Base-by-base conservation (phyloP, 1,140 invertebrate species). In the Drosophila malerkotliana region DNA sequence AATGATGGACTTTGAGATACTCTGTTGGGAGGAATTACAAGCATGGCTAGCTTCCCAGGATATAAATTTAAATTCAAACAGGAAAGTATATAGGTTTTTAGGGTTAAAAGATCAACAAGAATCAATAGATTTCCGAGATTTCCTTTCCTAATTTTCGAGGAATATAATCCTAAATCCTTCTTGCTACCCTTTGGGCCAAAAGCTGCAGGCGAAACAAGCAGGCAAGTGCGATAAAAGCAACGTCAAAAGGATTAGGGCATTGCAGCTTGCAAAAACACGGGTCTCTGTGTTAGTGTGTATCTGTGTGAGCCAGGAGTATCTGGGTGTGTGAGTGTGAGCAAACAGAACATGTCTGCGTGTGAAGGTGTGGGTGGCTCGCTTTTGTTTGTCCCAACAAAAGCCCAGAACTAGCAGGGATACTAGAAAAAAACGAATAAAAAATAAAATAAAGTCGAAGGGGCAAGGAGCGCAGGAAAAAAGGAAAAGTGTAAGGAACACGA, bases 401-500 rank as follows among this genome's bases (percentile, higher is more conserved):
- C 78, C 61, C 62, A 60, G 69, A 63, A 56, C 66, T 63, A 51
- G 76, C 72, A 66, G 45, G 49, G 18, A 63, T 21, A 21, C 21
- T 21, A 21, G 3, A 39, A 24, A 53, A 55, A 67, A 32, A 39
- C 6, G 14, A 32, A n/a, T 37, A 55, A 54, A 48, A 81, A 37
- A 37, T 37, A n/a, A 73, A 76, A 15, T 41, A 45, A 54, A 54
- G 26, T 28, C 26, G 37, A 58, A 32, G 32, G 14, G 4, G 63
- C 51, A 48, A 26, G 62, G n/a, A 44, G 69, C 14, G 24, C 51
- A 24, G 34, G 24, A 34, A 45, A 85, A 85, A 87, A 83, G 75
- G 83, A 88, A 87, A 88, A 88, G 83, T 89, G 79, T 89, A 87
- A 87, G 83, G 79, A 88, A 79, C 82, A 88, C 82, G 82, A 81